phyloP scores from a whole-genome alignment of 2,888 invertebrate species.

The Camponotus fellah region DNA sequence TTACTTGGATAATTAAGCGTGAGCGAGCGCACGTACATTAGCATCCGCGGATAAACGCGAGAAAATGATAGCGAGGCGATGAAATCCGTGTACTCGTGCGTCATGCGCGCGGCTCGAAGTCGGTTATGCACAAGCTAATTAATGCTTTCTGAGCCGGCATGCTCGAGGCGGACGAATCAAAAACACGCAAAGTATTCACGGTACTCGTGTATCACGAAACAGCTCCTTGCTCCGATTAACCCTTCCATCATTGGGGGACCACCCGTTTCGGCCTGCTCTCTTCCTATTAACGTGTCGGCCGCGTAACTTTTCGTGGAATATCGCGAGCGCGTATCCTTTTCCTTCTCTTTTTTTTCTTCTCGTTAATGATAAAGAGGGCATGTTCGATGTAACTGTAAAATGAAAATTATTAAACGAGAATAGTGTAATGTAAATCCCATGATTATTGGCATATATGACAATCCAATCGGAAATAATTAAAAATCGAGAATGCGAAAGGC shows the following conservation, averaged over 20 bases:
- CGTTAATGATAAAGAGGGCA: constrained; percentile 35
- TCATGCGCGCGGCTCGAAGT: constrained; percentile 22
- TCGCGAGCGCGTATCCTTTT: neutral
- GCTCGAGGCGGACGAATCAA: constrained; percentile 28
- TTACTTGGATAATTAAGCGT: neutral
- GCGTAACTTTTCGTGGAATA: constrained; percentile 34
- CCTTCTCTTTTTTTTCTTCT: constrained; percentile 1
- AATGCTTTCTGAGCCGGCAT: constrained; percentile 45
- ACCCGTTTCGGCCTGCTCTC: constrained; percentile 48
- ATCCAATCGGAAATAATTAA: constrained; percentile 22
- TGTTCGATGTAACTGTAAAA: constrained; percentile 26
- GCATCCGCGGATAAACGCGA: neutral
- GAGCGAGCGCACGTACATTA: neutral
- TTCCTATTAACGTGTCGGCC: constrained; percentile 41
- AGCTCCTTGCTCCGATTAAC: constrained; percentile 49
- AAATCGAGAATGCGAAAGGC: neutral
- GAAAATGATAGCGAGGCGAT: constrained; percentile 32
- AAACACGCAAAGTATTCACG: constrained; percentile 43
- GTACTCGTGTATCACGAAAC: constrained; percentile 33
- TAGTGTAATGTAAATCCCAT: neutral
- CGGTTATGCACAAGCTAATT: constrained; percentile 49
- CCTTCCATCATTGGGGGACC: constrained; percentile 49
- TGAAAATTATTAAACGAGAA: constrained; percentile 12
- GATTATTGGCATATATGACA: neutral
- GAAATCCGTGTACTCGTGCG: constrained; percentile 32